Conservation (phyloP, 2,888 invertebrate species). For the Cordilura impudica region DNA sequence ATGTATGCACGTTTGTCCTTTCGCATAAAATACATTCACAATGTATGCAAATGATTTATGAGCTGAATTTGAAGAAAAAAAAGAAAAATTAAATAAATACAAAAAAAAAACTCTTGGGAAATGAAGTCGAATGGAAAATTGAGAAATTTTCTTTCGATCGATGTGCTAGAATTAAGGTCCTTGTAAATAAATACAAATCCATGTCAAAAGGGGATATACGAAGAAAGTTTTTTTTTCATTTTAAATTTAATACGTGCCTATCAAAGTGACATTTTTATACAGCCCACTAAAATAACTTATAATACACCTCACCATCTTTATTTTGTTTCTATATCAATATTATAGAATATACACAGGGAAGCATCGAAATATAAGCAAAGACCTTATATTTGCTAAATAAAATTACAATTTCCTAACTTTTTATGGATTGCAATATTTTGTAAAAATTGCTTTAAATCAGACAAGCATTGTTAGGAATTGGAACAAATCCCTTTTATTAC, state of each 20-base stretch:
- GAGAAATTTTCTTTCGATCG: conserved; percentile 55
- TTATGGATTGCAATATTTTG: too few species aligned
- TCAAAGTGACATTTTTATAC: conserved; percentile 61
- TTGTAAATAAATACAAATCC: conserved; percentile 50
- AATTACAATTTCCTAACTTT: too few species aligned
- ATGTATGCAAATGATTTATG: conserved; percentile 77
- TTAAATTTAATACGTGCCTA: conserved; percentile 61
- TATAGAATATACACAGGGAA: conserved; percentile 9
- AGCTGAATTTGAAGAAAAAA: conserved; percentile 53
- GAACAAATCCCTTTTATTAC: too few species aligned
- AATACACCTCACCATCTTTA: conserved; percentile 45
- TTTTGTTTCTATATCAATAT: not conserved
- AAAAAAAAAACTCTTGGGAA: conserved; percentile 2
- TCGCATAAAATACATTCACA: conserved; percentile 68
- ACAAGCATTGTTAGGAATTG: too few species aligned
- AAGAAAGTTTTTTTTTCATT: conserved; percentile 35
- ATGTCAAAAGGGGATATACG: conserved; percentile 38
- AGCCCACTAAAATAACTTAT: conserved; percentile 54
- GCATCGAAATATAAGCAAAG: too few species aligned
- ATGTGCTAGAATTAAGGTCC: conserved; percentile 43
- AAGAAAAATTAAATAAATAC: not conserved
- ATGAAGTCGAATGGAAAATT: conserved; percentile 58
- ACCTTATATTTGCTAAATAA: too few species aligned
- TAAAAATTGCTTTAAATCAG: too few species aligned
- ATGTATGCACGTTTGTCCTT: conserved; percentile 66